These are phyloP conservation scores for Etheostoma spectabile DNA, from an alignment of 2,113 vertebrate genomes.

Conservation along the genomic window DNA sequence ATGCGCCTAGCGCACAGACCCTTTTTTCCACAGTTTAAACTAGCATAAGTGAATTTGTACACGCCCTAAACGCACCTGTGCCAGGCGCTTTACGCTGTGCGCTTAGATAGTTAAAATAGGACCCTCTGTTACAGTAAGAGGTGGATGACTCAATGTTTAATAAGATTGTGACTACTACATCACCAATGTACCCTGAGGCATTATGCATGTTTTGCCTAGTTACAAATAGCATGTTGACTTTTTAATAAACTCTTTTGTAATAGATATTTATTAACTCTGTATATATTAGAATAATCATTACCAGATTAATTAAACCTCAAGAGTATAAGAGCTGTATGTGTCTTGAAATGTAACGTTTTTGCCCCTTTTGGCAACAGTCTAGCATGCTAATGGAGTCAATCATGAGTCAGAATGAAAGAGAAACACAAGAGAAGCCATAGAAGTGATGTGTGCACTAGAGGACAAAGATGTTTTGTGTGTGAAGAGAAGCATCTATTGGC, in stretches of 20 bases:
- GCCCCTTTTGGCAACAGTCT: constrained; percentile 21
- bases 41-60: too few relatives aligned
- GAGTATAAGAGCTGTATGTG: background rate
- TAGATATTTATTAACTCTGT: constrained; percentile 32
- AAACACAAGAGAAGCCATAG: constrained; percentile 28
- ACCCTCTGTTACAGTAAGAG: constrained; percentile 3
- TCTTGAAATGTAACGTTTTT: constrained; percentile 27
- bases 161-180: background rate
- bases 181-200: constrained; percentile 33
- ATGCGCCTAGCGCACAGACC: too few relatives aligned
- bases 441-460: constrained; percentile 26
- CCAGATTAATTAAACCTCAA: background rate
- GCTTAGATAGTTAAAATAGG: too few relatives aligned
- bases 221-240: constrained; percentile 11
- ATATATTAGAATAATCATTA: constrained; percentile 5
- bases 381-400: constrained; percentile 51
- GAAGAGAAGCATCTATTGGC: constrained; percentile 37
- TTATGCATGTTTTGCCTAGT: constrained; percentile 32
- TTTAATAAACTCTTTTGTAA: constrained; percentile 17
- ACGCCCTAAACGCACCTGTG: too few relatives aligned
- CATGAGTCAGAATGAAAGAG: constrained; percentile 47
- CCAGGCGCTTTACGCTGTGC: too few relatives aligned
- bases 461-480: constrained; percentile 60
- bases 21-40: too few relatives aligned
- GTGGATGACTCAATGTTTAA: constrained; percentile 24